Percentiles rank a stretch among this genome's conserved stretches.
These are phyloP conservation scores for Zaprionus bogoriensis DNA, from an alignment of 2,888 invertebrate genomes.

Conservation along the genomic window DNA sequence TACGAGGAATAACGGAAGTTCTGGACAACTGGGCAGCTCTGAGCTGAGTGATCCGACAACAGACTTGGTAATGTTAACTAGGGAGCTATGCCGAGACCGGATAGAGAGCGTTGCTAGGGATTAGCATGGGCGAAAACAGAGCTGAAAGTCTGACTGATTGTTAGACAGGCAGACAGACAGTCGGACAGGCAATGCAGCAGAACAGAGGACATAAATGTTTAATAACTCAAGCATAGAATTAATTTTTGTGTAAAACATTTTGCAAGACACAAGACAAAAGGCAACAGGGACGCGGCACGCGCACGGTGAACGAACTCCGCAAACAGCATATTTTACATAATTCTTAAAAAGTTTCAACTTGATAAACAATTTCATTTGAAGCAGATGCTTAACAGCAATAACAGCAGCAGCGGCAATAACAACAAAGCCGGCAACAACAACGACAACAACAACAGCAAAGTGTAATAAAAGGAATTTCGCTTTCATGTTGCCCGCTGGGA, in stretches of 20 bases:
- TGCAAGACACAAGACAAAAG: slow-evolving; percentile 30
- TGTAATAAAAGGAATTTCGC: slow-evolving; percentile 73
- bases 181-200: slow-evolving; percentile 17
- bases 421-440: slow-evolving; percentile 27
- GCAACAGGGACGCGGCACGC: neutral
- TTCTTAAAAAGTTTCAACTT: slow-evolving; percentile 63
- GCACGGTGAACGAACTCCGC: slow-evolving; percentile 16
- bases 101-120: slow-evolving; percentile 51
- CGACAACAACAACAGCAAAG: slow-evolving; percentile 36
- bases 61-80: slow-evolving; percentile 21
- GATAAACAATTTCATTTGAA: slow-evolving; percentile 76
- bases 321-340: slow-evolving; percentile 76
- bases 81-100: neutral
- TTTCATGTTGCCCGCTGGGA: slow-evolving; percentile 65
- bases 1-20: slow-evolving; percentile 37
- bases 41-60: slow-evolving; percentile 39
- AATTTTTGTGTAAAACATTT: slow-evolving; percentile 47
- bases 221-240: slow-evolving; percentile 67
- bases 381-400: slow-evolving; percentile 52
- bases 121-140: slow-evolving; percentile 29
- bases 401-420: slow-evolving; percentile 22
- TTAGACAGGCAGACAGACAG: neutral
- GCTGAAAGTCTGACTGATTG: neutral
- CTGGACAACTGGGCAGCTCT: slow-evolving; percentile 31
- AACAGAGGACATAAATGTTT: slow-evolving; percentile 48